Evolutionary conservation across 2,113 vertebrate genomes (phyloP).

Genomic region (Calcarius ornatus): DNA sequence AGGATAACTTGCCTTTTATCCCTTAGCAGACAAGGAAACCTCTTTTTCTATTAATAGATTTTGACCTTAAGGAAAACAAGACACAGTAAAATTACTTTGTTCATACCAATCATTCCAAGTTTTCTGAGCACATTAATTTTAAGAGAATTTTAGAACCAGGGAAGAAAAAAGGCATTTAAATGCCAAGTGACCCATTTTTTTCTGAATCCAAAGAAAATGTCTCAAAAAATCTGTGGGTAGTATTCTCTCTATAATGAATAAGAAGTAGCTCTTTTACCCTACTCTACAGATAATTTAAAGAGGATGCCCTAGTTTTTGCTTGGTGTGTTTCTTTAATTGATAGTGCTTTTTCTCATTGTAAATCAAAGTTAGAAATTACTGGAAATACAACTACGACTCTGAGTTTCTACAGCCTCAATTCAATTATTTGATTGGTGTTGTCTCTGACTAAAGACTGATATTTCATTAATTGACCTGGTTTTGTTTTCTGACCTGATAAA

Average conservation of each 20-base stretch:
- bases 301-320: constrained; percentile 52
- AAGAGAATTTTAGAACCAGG: constrained; percentile 45
- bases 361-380: not conserved
- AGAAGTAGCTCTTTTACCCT: constrained; percentile 10
- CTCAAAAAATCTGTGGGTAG: constrained; percentile 38
- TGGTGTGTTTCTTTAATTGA: constrained; percentile 47
- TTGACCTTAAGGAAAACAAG: constrained; percentile 68
- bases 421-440: not conserved
- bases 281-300: constrained; percentile 29
- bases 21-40: not conserved
- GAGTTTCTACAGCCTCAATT: not conserved
- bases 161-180: constrained; percentile 61
- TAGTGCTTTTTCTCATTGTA: not conserved
- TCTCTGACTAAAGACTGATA: not conserved
- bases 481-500: not conserved
- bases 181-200: constrained; percentile 60
- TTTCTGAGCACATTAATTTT: constrained; percentile 50
- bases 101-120: constrained; percentile 57
- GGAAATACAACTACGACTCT: not conserved
- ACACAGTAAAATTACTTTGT: constrained; percentile 43
- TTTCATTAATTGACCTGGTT: not conserved
- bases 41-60: constrained; percentile 58
- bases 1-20: constrained; percentile 33
- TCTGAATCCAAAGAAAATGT: constrained; percentile 34
- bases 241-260: constrained; percentile 55